A percentile compares a stretch with the other conserved stretches of the same genome.
phyloP scores from a whole-genome alignment of 2,888 invertebrate genomes.

The Lochmaea crataegi region DNA sequence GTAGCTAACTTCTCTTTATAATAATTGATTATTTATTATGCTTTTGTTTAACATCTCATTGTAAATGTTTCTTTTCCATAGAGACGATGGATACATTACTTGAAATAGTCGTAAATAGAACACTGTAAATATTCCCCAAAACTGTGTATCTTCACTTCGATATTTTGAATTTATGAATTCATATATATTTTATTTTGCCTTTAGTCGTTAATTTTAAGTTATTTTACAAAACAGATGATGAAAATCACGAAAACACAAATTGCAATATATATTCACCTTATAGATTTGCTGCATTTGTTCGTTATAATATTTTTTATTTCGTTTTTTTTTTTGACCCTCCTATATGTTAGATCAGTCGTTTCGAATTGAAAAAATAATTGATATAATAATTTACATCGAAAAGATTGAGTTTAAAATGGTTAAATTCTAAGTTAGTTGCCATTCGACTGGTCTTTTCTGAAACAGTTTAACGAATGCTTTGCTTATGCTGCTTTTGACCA shows the following conservation, averaged over 20 bases:
- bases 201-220: slow-evolving; percentile 57
- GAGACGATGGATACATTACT: slow-evolving; percentile 14
- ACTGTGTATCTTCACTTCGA: slow-evolving; percentile 60
- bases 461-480: slow-evolving; percentile 68
- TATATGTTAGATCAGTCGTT: slow-evolving; percentile 62
- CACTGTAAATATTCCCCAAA: slow-evolving; percentile 40
- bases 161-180: slow-evolving; percentile 44
- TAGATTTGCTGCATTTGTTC: slow-evolving; percentile 65
- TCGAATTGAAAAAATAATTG: slow-evolving; percentile 38
- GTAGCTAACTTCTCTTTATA: too few relatives aligned
- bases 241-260: slow-evolving; percentile 64
- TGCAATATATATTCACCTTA: slow-evolving; percentile 62
- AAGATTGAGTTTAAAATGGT: slow-evolving; percentile 31
- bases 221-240: slow-evolving; percentile 42
- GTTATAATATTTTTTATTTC: slow-evolving; percentile 47
- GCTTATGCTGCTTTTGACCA: slow-evolving; percentile 58
- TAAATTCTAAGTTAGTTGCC: slow-evolving; percentile 69
- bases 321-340: slow-evolving; percentile 47
- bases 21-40: too few relatives aligned
- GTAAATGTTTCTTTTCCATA: too few relatives aligned
- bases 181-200: slow-evolving; percentile 55
- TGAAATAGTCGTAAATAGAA: slow-evolving; percentile 21
- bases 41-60: too few relatives aligned
- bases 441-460: slow-evolving; percentile 78
- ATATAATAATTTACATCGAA: slow-evolving; percentile 23